Percentiles rank a stretch among this genome's conserved stretches.
Evolutionary conservation across 2,797 vertebrate species (phyloP).

Genomic region (Thamnophis elegans): DNA sequence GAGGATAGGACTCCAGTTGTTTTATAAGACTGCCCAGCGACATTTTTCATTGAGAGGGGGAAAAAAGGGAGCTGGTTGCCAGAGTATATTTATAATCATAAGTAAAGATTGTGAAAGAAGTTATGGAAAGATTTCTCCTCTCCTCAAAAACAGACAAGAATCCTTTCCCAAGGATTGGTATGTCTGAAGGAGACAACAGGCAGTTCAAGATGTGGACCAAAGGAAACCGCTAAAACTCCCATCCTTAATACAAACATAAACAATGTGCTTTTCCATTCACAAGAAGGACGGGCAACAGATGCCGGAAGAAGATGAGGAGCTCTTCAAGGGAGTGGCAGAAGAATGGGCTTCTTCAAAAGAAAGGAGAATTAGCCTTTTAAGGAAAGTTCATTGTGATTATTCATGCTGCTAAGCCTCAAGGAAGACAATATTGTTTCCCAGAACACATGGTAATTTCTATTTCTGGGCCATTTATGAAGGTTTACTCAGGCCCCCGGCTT

Average conservation of each 20-base stretch:
- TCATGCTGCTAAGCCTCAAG: slow-evolving; percentile 42
- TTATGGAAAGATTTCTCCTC: slow-evolving; percentile 53
- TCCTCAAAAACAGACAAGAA: neutral
- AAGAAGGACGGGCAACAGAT: slow-evolving; percentile 54
- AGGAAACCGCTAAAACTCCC: slow-evolving; percentile 43
- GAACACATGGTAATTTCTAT: neutral
- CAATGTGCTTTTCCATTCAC: slow-evolving; percentile 58
- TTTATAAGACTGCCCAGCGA: slow-evolving; percentile 58
- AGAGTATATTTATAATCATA: slow-evolving; percentile 59
- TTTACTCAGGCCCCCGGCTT: neutral
- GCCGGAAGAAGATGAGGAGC: slow-evolving; percentile 63
- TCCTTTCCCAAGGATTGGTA: slow-evolving; percentile 40
- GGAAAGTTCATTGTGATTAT: slow-evolving; percentile 36
- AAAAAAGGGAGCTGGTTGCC: slow-evolving; percentile 47
- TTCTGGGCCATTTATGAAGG: neutral
- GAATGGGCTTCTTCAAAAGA: slow-evolving; percentile 42
- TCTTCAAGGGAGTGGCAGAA: slow-evolving; percentile 40
- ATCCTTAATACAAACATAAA: slow-evolving; percentile 19
- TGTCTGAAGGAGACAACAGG: slow-evolving; percentile 55
- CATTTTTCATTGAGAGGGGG: slow-evolving; percentile 52
- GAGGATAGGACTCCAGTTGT: slow-evolving; percentile 44
- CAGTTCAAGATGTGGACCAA: slow-evolving; percentile 52
- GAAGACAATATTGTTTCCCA: slow-evolving; percentile 4
- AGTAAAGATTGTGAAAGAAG: slow-evolving; percentile 49
- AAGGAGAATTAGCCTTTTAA: slow-evolving; percentile 36